Base-by-base conservation (phyloP, 1,140 invertebrate species). In the Colletes latitarsis region DNA sequence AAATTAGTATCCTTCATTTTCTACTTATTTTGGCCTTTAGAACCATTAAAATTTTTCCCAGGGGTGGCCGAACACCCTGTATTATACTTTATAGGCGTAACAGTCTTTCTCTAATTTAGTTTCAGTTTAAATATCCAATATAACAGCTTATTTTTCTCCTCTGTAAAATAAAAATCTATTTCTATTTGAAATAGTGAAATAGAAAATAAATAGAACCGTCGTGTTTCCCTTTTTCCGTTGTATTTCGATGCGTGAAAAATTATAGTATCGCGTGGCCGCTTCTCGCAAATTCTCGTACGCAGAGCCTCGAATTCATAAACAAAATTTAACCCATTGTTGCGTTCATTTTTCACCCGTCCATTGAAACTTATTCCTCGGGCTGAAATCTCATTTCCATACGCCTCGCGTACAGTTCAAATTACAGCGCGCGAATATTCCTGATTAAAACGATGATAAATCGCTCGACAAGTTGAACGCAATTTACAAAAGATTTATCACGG, bases 231-330 rank as follows among this genome's bases (percentile, higher is more conserved):
- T 2, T 30, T 30, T 30, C 30, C 30, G 30, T 30, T 62, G 41
- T 43, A 14, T 77, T 52, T 66, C 68, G 70, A 69, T 52, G 43
- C 41, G 6, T 15, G 17, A n/a, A 8, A 62, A 70, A 77, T 77
- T 77, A 14, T 55, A 64, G 70, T 49, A 77, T 77, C 75, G 66
- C 75, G 55, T 77, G 75, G 69, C 21, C 15, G 21, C 14, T n/a
- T 55, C 12, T 1, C 19, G 14, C 30, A 46, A 21, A 17, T 63
- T n/a, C 17, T 14, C 43, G 49, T 62, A 55, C 8, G n/a, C 14
- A 39, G 41, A 49, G 43, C 21, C 60, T 69, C 39, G 17, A 76
- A 76, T 30, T 19, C 19, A 43, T 30, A n/a, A n/a, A 66, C 14
- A 58, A 14, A 14, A n/a, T 30, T n/a, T 8, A 6, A n/a, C 63